phyloP scores from a whole-genome alignment of 2,888 invertebrate genomes.

The Macroteleia sp. region DNA sequence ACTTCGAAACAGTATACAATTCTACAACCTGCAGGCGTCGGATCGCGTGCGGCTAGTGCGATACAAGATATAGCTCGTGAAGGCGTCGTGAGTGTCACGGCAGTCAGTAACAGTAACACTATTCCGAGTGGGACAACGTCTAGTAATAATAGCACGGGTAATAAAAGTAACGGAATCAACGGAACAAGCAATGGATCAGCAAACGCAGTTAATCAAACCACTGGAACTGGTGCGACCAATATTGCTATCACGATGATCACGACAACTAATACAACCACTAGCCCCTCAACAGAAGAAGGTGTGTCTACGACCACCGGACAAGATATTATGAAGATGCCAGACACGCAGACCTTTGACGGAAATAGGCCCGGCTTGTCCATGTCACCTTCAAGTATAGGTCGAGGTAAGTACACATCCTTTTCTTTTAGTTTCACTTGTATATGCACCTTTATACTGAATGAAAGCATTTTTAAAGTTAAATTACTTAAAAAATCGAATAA shows the following conservation, averaged over 20 bases:
- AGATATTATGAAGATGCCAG: constrained; percentile 78
- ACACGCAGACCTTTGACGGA: constrained; percentile 76
- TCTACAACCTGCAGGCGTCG: constrained; percentile 92
- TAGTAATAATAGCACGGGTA: constrained; percentile 80
- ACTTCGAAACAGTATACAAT: constrained; percentile 93
- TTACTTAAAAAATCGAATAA: no score
- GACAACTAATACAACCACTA: constrained; percentile 74
- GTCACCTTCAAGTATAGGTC: constrained; percentile 90
- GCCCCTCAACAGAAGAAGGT: constrained; percentile 73
- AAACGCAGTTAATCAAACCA: constrained; percentile 38
- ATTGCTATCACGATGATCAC: constrained; percentile 73
- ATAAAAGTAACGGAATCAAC: constrained; percentile 41
- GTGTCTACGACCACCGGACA: constrained; percentile 62
- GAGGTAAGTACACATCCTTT: constrained; percentile 91
- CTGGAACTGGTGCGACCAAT: constrained; percentile 53
- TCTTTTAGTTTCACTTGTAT: no score
- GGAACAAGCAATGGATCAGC: constrained; percentile 61
- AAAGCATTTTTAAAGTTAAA: constrained; percentile 41
- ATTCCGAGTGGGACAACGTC: constrained; percentile 71
- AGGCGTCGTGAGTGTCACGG: constrained; percentile 87
- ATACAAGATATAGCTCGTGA: constrained; percentile 91
- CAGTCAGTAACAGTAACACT: constrained; percentile 83
- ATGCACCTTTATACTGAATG: constrained; percentile 41
- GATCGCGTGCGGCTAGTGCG: constrained; percentile 92
- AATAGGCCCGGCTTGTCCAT: constrained; percentile 84